Percentiles rank a stretch among this genome's conserved stretches.
Evolutionary conservation across 2,113 vertebrate genomes (phyloP).

Genomic region (Pachycephala philippinensis): DNA sequence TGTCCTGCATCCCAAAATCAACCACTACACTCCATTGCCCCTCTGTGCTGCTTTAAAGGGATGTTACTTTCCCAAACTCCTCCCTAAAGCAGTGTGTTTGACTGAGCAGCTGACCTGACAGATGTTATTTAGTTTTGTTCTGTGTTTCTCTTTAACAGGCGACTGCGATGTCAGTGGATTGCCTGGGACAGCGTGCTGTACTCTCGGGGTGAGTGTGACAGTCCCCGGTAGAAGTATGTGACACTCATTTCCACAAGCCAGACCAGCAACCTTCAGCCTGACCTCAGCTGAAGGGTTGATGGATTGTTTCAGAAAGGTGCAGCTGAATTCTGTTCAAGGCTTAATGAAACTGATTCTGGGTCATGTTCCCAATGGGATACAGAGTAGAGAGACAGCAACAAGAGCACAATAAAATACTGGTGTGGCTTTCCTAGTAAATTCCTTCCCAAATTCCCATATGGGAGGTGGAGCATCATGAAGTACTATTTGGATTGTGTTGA

Average conservation of each 20-base stretch:
- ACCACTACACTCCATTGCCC: accelerated
- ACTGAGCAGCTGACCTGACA: neutral
- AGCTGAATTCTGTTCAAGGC: neutral
- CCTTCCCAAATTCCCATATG: neutral
- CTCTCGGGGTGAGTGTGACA: constrained; percentile 88
- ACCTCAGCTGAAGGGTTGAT: neutral
- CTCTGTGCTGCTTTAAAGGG: neutral
- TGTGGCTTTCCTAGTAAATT: neutral
- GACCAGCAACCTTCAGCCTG: neutral
- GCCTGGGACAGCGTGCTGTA: constrained; percentile 89
- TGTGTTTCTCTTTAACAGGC: constrained; percentile 76
- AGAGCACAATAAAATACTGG: neutral
- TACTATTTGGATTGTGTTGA: neutral
- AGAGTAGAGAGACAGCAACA: neutral
- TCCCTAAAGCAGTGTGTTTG: neutral
- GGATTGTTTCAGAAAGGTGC: neutral
- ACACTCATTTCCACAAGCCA: neutral
- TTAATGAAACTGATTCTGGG: neutral
- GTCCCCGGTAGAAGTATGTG: neutral
- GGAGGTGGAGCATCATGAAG: neutral
- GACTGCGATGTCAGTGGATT: constrained; percentile 98
- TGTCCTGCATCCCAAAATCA: neutral
- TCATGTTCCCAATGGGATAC: neutral
- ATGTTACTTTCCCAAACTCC: neutral
- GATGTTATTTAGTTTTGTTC: neutral